Evolutionary conservation across 1,140 invertebrate species (phyloP), one percentile per base, ranked within the genome.

Genomic region (Daktulosphaira vitifoliae): DNA sequence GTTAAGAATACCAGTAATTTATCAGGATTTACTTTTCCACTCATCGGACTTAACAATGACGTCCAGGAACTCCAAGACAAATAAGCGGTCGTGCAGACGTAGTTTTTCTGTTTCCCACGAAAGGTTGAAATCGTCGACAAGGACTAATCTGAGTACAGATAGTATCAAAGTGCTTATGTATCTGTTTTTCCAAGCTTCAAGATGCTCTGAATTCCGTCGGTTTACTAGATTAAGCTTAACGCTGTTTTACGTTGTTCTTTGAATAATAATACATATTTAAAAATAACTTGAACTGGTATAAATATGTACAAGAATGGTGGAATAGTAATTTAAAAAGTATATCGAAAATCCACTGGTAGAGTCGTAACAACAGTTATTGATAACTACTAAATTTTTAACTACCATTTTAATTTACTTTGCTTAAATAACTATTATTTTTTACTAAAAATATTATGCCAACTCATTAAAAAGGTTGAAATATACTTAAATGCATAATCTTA

Each of bases 11-110:
- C 42, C 1, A 8, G 42, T 48, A 62, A 62, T 62, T 62, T 62
- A 62, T 62, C 56, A 62, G 56, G 42, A 62, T 48, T 62, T 62
- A 62, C 56, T 39, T 59, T 23, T 44, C 54, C n/a, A 44, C 42
- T 62, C 42, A 13, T 59, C 39, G 16, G 54, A 46, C 42, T 62
- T 62, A 62, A 62, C 56, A 62, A 59, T 44, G 54, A 38, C 54
- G 23, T 26, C 3, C 56, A 3, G 42, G 18, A 33, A 39, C 9
- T 39, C 42, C 29, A 33, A 62, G 54, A 59, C 54, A 62, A 62
- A 62, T 62, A 48, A 18, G 56, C 56, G 56, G 42, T 48, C 56
- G 46, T 46, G 42, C 16, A 33, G 56, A 33, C 42, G 18, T 13
- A 25, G 56, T 33, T 62, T 48, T 62, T 48, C 16, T 16, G 5